A percentile compares a stretch with the other conserved stretches of the same genome.
Evolutionary conservation across 2,888 invertebrate genomes (phyloP).

Genomic region (Sarcophaga caerulescens): DNA sequence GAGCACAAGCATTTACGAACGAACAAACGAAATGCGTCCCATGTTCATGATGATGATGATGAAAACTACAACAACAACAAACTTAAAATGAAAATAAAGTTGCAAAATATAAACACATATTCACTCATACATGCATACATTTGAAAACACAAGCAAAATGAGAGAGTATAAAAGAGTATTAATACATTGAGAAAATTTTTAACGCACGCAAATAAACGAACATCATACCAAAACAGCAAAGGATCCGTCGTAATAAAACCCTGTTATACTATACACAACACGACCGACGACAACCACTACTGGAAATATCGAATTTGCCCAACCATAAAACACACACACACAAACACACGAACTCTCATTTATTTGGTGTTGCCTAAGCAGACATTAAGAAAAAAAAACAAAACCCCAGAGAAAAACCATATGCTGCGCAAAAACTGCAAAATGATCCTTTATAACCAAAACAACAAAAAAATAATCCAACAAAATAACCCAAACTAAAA

Average conservation of each 20-base stretch:
- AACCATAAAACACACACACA: not conserved
- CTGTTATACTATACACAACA: slow-evolving; percentile 9
- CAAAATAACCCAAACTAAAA: slow-evolving; percentile 10
- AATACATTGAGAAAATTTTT: slow-evolving; percentile 48
- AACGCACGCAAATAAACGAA: slow-evolving; percentile 51
- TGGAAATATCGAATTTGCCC: slow-evolving; percentile 3
- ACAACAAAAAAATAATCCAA: not conserved
- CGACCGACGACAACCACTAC: slow-evolving; percentile 17
- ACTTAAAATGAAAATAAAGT: slow-evolving; percentile 49
- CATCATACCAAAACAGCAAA: slow-evolving; percentile 42
- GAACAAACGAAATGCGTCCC: slow-evolving; percentile 49
- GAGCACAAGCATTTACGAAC: not conserved
- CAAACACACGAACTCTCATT: not conserved
- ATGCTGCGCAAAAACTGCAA: slow-evolving; percentile 67
- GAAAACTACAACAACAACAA: slow-evolving; percentile 58
- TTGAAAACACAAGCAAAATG: not conserved
- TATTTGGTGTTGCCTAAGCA: not conserved
- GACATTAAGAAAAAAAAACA: slow-evolving; percentile 1
- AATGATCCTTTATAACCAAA: slow-evolving; percentile 66
- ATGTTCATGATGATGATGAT: slow-evolving; percentile 42
- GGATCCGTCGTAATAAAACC: slow-evolving; percentile 56
- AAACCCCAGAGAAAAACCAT: slow-evolving; percentile 43
- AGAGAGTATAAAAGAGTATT: slow-evolving; percentile 24
- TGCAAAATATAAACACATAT: slow-evolving; percentile 44
- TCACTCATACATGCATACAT: not conserved